Evolutionary conservation across 1,140 invertebrate species (phyloP), one percentile per base, ranked within the genome.

Genomic region (Meloidogyne hapla): DNA sequence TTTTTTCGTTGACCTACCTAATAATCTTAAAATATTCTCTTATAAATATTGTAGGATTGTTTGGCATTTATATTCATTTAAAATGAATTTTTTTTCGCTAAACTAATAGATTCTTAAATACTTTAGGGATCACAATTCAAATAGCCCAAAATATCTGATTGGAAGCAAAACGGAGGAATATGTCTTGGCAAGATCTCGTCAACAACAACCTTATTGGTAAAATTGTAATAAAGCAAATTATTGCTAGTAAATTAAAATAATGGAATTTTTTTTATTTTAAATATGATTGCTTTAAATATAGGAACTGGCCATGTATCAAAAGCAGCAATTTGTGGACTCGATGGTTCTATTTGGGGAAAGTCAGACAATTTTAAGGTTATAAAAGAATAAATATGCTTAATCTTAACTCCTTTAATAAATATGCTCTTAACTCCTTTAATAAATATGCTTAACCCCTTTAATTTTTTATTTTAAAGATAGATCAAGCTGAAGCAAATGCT

Each of bases 151-250:
- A n/a, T n/a, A n/a, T n/a, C n/a, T n/a, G n/a, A n/a, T n/a, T n/a
- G n/a, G n/a, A n/a, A n/a, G n/a, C n/a, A n/a, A n/a, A n/a, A n/a
- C n/a, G n/a, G n/a, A 33, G 6, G n/a, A 38, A 69, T n/a, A 87
- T 77, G 80, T 87, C 85, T n/a, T 86, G 85, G 85, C 68, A 76
- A 33, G 85, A 85, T 78, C 69, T 86, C n/a, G 85, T 86, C 28
- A 82, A 87, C 72, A 84, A 87, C 70, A 87, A 86, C 78, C 72
- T 86, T 0, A 75, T 86, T 38, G 85, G 65, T 73, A 63, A 64
- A 71, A 13, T n/a, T n/a, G 42, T 33, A 28, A 15, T n/a, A 26
- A 26, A 25, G n/a, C n/a, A n/a, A n/a, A n/a, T n/a, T 70, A 26
- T 70, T 62, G 33, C 33, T 3, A n/a, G n/a, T n/a, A 64, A 6